Percentiles rank a stretch among this genome's conserved stretches.
Conservation (phyloP, 1,140 invertebrate species). For the Rhopalosiphum padi region DNA sequence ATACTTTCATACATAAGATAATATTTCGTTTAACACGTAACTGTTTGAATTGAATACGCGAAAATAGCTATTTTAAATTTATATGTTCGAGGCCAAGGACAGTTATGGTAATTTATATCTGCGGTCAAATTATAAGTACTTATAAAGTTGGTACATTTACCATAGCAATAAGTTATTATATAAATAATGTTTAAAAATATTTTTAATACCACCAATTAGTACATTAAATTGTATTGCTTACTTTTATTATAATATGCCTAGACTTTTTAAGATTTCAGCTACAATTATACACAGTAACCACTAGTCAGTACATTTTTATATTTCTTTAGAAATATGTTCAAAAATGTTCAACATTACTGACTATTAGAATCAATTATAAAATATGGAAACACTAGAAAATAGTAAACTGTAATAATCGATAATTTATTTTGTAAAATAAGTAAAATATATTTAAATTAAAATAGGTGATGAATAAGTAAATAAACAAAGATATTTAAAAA, state of each 20-base stretch:
- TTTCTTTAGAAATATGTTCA: neutral
- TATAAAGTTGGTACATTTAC: neutral
- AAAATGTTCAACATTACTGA: neutral
- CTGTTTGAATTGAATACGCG: neutral
- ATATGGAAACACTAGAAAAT: neutral
- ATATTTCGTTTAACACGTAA: constrained; percentile 25
- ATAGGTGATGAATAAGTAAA: no score
- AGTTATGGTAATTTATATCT: neutral
- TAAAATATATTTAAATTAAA: no score
- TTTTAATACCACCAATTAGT: neutral
- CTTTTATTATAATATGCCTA: neutral
- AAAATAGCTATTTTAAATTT: constrained; percentile 32
- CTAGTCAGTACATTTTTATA: neutral
- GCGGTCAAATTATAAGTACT: neutral
- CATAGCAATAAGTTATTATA: neutral
- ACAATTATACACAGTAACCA: neutral
- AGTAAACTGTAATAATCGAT: no score
- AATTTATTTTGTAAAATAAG: no score
- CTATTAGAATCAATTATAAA: neutral
- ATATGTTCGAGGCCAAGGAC: neutral
- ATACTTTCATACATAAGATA: constrained; percentile 14
- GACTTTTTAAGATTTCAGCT: neutral
- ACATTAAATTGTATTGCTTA: neutral
- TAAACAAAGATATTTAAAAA: neutral
- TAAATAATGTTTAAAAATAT: neutral